Percentiles rank a stretch among this genome's conserved stretches.
phyloP scores from a whole-genome alignment of 2,888 invertebrate species.

The Drosophila setosimentum region DNA sequence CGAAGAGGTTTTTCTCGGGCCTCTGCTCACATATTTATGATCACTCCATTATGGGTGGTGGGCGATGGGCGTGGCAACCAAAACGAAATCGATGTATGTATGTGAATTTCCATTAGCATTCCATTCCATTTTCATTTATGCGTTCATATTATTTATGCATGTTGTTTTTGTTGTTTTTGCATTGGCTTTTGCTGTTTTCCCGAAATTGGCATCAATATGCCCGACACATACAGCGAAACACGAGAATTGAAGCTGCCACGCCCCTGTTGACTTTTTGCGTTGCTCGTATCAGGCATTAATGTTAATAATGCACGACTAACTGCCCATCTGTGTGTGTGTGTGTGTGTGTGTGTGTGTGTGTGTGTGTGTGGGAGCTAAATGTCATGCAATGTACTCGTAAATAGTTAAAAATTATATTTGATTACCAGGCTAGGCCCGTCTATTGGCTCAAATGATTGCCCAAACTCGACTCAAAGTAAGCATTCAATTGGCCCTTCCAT shows the following conservation, averaged over 20 bases:
- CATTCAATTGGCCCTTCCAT: neutral
- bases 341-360: neutral
- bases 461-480: neutral
- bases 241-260: conserved; percentile 33
- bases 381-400: conserved; percentile 72
- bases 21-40: conserved; percentile 70
- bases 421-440: conserved; percentile 56
- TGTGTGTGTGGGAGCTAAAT: conserved; percentile 43
- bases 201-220: conserved; percentile 64
- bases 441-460: conserved; percentile 35
- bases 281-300: conserved; percentile 71
- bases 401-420: conserved; percentile 81
- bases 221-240: conserved; percentile 24
- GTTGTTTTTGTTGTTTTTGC: conserved; percentile 29
- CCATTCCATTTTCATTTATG: conserved; percentile 60
- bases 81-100: conserved; percentile 34
- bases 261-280: conserved; percentile 37
- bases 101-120: conserved; percentile 57
- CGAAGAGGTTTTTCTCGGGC: conserved; percentile 18
- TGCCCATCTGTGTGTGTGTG: neutral
- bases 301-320: conserved; percentile 66
- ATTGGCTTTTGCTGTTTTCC: conserved; percentile 29
- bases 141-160: conserved; percentile 66
- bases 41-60: conserved; percentile 62
- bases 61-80: conserved; percentile 12